These are phyloP conservation scores for Phylloscopus whistleri DNA, from an alignment of 2,113 vertebrate species.

Conservation along the genomic window DNA sequence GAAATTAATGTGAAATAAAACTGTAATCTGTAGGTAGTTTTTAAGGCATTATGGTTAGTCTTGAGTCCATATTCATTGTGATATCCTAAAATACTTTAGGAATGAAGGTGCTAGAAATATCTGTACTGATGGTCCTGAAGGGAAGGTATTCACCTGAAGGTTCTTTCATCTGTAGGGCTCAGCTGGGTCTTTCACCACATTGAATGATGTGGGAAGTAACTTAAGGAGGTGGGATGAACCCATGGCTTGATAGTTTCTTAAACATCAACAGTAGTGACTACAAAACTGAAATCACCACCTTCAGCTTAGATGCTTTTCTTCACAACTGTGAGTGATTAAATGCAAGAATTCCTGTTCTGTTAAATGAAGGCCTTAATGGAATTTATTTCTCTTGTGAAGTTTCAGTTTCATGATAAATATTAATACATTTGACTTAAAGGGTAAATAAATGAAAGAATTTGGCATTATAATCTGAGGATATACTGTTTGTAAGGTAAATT, in stretches of 20 bases:
- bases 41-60: neutral
- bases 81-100: neutral
- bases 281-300: neutral
- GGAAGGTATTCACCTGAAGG: neutral
- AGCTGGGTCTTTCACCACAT: neutral
- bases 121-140: neutral
- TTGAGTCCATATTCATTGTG: neutral
- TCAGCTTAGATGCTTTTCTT: neutral
- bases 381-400: neutral
- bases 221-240: neutral
- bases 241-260: neutral
- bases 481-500: neutral
- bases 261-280: neutral
- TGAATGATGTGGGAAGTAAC: neutral
- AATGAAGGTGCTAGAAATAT: neutral
- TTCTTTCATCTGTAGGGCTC: neutral
- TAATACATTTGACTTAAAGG: neutral
- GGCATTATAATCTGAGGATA: neutral
- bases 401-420: neutral
- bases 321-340: neutral
- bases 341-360: neutral
- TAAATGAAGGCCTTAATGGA: neutral
- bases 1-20: neutral
- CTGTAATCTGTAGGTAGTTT: neutral
- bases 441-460: neutral